Conservation (phyloP, 2,113 vertebrate species). For the Aptenodytes patagonicus region DNA sequence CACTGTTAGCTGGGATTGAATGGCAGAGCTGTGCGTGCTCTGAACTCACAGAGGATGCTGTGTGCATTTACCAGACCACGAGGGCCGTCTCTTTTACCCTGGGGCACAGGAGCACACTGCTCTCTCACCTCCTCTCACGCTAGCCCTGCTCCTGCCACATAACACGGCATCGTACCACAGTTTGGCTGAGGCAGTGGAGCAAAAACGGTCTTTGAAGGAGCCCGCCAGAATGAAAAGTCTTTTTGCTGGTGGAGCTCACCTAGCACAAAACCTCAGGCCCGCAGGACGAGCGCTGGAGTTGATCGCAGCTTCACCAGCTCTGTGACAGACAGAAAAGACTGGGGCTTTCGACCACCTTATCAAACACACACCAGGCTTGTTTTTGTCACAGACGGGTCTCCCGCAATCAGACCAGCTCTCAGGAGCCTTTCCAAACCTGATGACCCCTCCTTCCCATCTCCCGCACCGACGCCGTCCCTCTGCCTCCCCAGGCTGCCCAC, state of each 20-base stretch:
- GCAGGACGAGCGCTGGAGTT: neutral
- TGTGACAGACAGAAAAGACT: neutral
- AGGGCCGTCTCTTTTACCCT: neutral
- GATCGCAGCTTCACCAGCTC: neutral
- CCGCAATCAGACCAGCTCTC: neutral
- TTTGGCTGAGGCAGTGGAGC: neutral
- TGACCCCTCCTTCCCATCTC: neutral
- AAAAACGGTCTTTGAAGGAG: neutral
- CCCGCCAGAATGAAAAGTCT: neutral
- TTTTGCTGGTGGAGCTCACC: neutral
- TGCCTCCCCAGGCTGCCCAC: neutral
- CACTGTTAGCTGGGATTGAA: neutral
- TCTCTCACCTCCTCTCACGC: neutral
- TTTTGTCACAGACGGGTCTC: neutral
- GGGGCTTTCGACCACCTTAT: neutral
- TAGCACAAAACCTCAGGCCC: neutral
- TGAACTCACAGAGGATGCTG: neutral
- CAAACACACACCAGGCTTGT: neutral
- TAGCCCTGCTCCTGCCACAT: neutral
- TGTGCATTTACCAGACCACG: rapidly evolving
- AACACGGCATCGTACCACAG: rapidly evolving
- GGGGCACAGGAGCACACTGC: neutral
- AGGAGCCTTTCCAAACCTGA: neutral
- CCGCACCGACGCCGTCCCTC: rapidly evolving
- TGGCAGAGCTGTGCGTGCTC: neutral